These are phyloP conservation scores for Cylas formicarius DNA, from an alignment of 1,140 invertebrate genomes.

Conservation along the genomic window DNA sequence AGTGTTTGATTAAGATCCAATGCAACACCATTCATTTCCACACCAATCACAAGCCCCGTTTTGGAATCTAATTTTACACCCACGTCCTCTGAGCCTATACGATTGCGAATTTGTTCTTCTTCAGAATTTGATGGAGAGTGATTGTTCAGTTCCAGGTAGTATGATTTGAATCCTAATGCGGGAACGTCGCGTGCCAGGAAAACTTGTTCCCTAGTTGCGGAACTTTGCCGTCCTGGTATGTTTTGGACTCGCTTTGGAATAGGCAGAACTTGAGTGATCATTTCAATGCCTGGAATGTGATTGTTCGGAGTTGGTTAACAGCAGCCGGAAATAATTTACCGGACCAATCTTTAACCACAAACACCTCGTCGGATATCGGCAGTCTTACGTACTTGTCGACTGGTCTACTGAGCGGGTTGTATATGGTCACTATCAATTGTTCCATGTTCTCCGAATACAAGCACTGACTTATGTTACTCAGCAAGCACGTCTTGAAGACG, in stretches of 20 bases:
- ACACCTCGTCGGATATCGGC: conserved; percentile 55
- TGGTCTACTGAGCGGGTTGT: conserved; percentile 55
- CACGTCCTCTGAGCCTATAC: too few species aligned
- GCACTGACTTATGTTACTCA: conserved; percentile 57
- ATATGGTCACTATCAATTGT: conserved; percentile 50
- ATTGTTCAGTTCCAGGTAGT: conserved; percentile 39
- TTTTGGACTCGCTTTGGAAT: conserved; percentile 51
- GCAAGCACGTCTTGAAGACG: conserved; percentile 17
- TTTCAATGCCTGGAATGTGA: conserved; percentile 45
- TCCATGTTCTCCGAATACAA: conserved; percentile 51
- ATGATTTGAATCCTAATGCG: conserved; percentile 58
- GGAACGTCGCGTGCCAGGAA: conserved; percentile 58
- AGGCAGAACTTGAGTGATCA: conserved; percentile 55
- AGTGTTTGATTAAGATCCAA: too few species aligned
- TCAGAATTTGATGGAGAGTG: too few species aligned
- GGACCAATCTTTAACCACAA: conserved; percentile 54
- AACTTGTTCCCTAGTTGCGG: conserved; percentile 55
- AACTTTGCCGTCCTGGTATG: conserved; percentile 56
- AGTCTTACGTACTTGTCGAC: conserved; percentile 61
- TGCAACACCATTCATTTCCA: too few species aligned
- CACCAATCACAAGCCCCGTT: too few species aligned
- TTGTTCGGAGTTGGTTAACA: too few species aligned
- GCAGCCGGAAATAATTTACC: conserved; percentile 36
- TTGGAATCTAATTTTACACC: too few species aligned
- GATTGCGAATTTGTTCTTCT: too few species aligned